Evolutionary conservation across 2,113 vertebrate species (phyloP), one percentile per base, ranked within the genome.

Genomic region (Alexandromys fortis): DNA sequence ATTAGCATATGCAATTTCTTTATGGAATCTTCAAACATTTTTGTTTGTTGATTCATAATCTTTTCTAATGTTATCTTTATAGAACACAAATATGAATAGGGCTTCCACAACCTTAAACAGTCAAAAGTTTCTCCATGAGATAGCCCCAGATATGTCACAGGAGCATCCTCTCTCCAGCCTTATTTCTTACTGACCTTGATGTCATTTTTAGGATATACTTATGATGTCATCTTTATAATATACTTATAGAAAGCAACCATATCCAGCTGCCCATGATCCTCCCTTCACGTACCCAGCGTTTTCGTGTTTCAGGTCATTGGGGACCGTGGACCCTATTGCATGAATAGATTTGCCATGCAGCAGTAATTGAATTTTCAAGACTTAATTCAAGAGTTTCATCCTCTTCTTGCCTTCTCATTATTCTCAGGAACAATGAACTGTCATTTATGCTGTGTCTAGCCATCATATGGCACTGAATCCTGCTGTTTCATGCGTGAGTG

Each of bases 391-490:
- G 68, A 78, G 6, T 24, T 86, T 47, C 7, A 17, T 52, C 26
- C 35, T 95, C 30, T 75, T 58, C 58, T 30, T 92, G 6, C 7
- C 21, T 33, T 79, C 33, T 78, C 13, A 30, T 28, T 65, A 55
- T 35, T 1, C 30, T 61, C 5, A 2, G 33, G 8, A 58, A 70
- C 7, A 38, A 33, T 1, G 7, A n/a, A 26, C 30, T 45, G 49
- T 38, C 47, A 82, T 88, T 55, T 63, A 10, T 78, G 52, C 47
- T 26, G 21, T 55, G 0, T 22, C 9, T 0, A 52, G 14, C 13
- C 2, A 58, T 7, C 5, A 3, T 4, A 45, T 47, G 4, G 6
- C 26, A 52, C 6, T 28, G 22, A 2, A 45, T 72, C 5, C 33
- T 63, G 65, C 5, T 58, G 58, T 58, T 58, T 58, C 55, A 58